Evolutionary conservation across 92 coral and sea anemone species (phyloP).

Genomic region (Desmophyllum pertusum): DNA sequence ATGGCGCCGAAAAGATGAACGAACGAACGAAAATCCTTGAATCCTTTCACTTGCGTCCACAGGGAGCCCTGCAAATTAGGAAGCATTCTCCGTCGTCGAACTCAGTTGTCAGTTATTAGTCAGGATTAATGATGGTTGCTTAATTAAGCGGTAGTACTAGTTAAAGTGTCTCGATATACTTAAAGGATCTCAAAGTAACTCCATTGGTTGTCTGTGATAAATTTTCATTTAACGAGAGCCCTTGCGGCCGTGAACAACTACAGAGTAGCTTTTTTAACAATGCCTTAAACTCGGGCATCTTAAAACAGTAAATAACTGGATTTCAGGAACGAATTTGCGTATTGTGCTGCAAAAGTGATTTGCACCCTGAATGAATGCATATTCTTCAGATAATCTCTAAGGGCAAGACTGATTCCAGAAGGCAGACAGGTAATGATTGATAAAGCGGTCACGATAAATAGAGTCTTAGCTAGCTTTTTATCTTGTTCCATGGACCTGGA

Average conservation of each 20-base stretch:
- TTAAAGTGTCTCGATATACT: background rate
- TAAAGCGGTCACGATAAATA: constrained; percentile 6
- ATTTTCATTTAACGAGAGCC: background rate
- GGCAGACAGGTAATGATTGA: constrained; percentile 2
- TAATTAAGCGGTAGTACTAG: too few relatives aligned
- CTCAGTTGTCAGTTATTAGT: too few relatives aligned
- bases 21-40: too few relatives aligned
- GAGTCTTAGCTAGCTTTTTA: background rate
- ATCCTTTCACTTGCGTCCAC: too few relatives aligned
- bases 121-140: too few relatives aligned
- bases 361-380: background rate
- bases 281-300: constrained; percentile 11
- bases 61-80: too few relatives aligned
- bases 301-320: constrained; percentile 9
- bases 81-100: too few relatives aligned
- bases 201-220: background rate
- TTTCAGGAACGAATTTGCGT: constrained; percentile 9
- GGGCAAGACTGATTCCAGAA: background rate
- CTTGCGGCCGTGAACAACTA: background rate
- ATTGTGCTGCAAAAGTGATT: background rate
- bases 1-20: too few relatives aligned
- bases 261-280: background rate
- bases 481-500: background rate
- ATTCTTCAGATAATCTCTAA: background rate
- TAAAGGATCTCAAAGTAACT: background rate